Evolutionary conservation across 2,888 invertebrate species (phyloP).

Genomic region (Clivina fossor): DNA sequence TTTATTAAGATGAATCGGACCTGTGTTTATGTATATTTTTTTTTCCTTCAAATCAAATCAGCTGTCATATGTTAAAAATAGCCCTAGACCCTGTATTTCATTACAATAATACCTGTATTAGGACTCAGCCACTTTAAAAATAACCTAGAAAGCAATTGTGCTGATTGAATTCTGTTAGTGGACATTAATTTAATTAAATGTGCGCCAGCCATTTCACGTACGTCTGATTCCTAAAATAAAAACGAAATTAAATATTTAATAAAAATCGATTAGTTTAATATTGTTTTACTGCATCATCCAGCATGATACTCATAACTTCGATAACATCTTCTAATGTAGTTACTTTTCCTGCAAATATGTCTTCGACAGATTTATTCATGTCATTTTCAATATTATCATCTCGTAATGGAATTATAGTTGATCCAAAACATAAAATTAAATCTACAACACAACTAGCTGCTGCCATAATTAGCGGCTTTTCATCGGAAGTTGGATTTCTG

Average conservation of each 20-base stretch:
- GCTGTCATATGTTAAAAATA: slow-evolving; percentile 1
- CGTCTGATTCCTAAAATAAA: slow-evolving; percentile 56
- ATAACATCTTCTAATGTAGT: slow-evolving; percentile 17
- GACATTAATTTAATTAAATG: slow-evolving; percentile 72
- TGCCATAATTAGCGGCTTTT: background rate
- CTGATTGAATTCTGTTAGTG: slow-evolving; percentile 65
- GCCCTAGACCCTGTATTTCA: no score
- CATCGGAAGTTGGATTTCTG: background rate
- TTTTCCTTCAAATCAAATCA: no score
- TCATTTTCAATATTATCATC: background rate
- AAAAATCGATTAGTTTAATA: background rate
- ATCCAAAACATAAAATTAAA: slow-evolving; percentile 8
- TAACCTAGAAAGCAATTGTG: slow-evolving; percentile 68
- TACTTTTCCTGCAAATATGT: slow-evolving; percentile 1
- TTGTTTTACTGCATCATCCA: slow-evolving; percentile 20
- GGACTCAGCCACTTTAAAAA: slow-evolving; percentile 84
- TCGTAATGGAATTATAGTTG: background rate
- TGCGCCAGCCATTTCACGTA: slow-evolving; percentile 66
- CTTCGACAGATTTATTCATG: background rate
- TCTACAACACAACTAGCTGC: slow-evolving; percentile 9
- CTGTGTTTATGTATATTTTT: no score
- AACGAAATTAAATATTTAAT: background rate
- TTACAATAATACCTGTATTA: slow-evolving; percentile 57
- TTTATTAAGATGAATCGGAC: no score
- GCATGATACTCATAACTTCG: slow-evolving; percentile 6